phyloP scores from a whole-genome alignment of 2,113 vertebrate species.

The Panthera tigris region DNA sequence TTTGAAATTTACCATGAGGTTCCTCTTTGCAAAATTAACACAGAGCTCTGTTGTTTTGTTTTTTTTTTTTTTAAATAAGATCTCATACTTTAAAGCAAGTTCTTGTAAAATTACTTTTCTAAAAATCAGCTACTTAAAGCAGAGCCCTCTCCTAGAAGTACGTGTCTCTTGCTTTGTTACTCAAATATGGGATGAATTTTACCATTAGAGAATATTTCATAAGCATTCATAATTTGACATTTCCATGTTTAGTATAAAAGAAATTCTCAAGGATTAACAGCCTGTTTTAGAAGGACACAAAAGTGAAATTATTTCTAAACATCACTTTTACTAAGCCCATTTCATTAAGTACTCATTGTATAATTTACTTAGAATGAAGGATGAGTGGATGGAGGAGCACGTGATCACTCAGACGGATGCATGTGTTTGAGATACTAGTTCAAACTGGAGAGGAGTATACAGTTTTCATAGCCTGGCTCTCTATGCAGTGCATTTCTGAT shows the following conservation, averaged over 20 bases:
- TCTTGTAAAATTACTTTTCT: slow-evolving; percentile 22
- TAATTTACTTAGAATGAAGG: neutral
- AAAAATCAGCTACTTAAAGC: neutral
- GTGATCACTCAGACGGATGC: neutral
- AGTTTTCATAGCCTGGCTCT: neutral
- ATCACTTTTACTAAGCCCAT: neutral
- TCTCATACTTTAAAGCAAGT: neutral
- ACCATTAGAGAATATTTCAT: neutral
- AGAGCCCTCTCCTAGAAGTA: neutral
- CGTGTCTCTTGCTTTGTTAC: neutral
- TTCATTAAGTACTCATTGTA: neutral
- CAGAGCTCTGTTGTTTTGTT: neutral
- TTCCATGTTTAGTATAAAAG: neutral
- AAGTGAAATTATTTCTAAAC: slow-evolving; percentile 7
- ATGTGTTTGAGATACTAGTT: neutral
- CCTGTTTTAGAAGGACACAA: neutral
- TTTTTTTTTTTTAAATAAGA: neutral
- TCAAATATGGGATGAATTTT: neutral
- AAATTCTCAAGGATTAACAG: neutral
- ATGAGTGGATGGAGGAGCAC: neutral
- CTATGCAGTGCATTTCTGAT: neutral
- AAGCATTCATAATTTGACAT: slow-evolving; percentile 33
- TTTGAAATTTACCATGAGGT: slow-evolving; percentile 10
- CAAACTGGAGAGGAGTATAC: neutral
- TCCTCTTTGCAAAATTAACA: slow-evolving; percentile 28